Evolutionary conservation across 2,797 vertebrate genomes (phyloP), one percentile per base, ranked within the genome.

Genomic region (Okamejei kenojei): DNA sequence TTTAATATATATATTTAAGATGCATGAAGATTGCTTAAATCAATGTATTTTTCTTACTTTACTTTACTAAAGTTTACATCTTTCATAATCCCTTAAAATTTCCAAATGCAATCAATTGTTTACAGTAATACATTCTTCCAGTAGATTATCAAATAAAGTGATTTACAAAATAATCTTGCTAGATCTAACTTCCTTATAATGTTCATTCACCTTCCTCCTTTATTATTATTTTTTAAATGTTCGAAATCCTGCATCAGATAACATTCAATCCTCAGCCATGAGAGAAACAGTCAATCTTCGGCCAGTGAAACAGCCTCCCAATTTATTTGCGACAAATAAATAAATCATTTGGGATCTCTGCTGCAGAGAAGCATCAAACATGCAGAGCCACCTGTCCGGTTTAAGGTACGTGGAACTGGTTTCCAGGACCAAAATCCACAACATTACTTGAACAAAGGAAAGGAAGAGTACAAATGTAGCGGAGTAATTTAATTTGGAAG

Each of bases 1-100:
- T n/a, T 74, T 92, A 92, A 58, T 76, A 92, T n/a, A 91, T 32
- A 54, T 54, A 81, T 92, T 73, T 71, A 58, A 77, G 88, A 94
- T 94, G 74, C 91, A 74, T 19, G 7, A 54, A n/a, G 21, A 11
- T 76, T 29, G 71, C 13, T 74, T 92, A 29, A 92, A 92, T 74
- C 38, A 54, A 92, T 17, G 13, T 38, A 92, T 92, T 92, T 23
- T 23, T 45, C 35, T 26, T 54, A n/a, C 5, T 71, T 92, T 38
- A 45, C 35, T 92, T 38, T 76, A 26, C 76, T 45, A 74, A 92
- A 9, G 73, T 76, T 3, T 92, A 7, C 38, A 92, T 29, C 90
- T 58, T 92, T 76, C 38, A 74, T 92, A 29, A 76, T 92, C 71
- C 45, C 71, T 74, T 76, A n/a, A 76, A 74, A 29, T 11, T 54